Base-by-base conservation (phyloP, 2,888 invertebrate genomes). In the Perizoma affinitatum region DNA sequence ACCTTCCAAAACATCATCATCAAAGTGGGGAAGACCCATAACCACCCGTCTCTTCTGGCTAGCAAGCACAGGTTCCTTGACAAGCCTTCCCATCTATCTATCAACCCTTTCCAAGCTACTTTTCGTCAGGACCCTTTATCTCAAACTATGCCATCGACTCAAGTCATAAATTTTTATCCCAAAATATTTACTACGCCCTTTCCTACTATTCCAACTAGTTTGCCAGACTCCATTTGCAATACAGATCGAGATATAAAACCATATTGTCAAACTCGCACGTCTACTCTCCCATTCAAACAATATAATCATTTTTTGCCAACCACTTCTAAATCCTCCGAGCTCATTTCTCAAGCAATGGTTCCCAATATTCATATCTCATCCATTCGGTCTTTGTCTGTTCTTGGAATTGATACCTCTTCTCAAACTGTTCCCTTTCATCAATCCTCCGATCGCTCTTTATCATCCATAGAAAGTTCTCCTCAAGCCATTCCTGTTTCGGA, bases 1-100 rank as follows among this genome's bases (percentile, higher is more conserved):
- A 80, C 82, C 0, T 4, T 50, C 6, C 6, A 47, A 4, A 10
- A 59, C 44, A 11, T 34, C 43, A 56, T 63, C n/a, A 9, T 56
- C 35, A 52, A 34, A 38, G 40, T 48, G 2, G 42, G 40, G n/a
- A 53, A 52, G 2, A 8, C 11, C 2, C 52, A 46, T 11, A 45
- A 44, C 38, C 42, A 57, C 36, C 47, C 61, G 6, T 48, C 61
- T n/a, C 45, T 61, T 38, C 48, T 56, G 6, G 6, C 22, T 11
- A 11, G 34, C 44, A 48, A 58, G 8, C 11, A 47, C 38, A 51
- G 34, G 4, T 51, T 57, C 22, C 9, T 6, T 4, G 44, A 44
- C 22, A 44, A 6, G 6, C 6, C 22, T 22, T 6, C 11, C 4
- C 22, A 6, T 7, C 11, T 9, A 10, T 5, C 44, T 10, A 11